Conservation (phyloP, 2,113 vertebrate genomes). For the Sinocyclocheilus maitianheensis region DNA sequence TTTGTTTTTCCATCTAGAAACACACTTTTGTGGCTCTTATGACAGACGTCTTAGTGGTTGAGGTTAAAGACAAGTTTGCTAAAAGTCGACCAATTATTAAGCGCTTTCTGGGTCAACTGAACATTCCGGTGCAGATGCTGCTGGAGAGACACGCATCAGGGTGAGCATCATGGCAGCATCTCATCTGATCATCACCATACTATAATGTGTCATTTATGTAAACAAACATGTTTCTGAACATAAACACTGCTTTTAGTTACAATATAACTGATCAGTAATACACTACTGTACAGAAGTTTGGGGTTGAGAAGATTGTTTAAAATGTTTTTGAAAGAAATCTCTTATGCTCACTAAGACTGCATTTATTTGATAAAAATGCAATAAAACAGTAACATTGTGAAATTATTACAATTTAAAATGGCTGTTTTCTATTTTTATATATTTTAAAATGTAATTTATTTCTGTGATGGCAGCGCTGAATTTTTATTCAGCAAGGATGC, state of each 20-base stretch:
- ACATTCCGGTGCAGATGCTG: constrained; percentile 93
- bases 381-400: background rate
- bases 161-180: constrained; percentile 71
- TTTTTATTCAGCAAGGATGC: no score
- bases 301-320: background rate
- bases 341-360: background rate
- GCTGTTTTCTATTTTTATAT: no score
- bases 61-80: constrained; percentile 99
- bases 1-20: constrained; percentile 81
- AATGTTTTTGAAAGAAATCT: background rate
- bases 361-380: constrained; percentile 7
- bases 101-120: constrained; percentile 95
- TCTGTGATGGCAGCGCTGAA: no score
- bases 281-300: background rate
- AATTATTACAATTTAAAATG: background rate
- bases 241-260: background rate
- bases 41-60: constrained; percentile 97
- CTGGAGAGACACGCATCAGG: constrained; percentile 91
- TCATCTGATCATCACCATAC: background rate
- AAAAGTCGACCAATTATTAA: constrained; percentile 99
- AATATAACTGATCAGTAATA: background rate
- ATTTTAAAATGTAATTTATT: no score
- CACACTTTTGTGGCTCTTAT: constrained; percentile 96
- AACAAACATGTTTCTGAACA: background rate
- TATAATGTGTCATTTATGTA: background rate